phyloP scores from a whole-genome alignment of 1,140 invertebrate species.

The Macrobrachium nipponense region DNA sequence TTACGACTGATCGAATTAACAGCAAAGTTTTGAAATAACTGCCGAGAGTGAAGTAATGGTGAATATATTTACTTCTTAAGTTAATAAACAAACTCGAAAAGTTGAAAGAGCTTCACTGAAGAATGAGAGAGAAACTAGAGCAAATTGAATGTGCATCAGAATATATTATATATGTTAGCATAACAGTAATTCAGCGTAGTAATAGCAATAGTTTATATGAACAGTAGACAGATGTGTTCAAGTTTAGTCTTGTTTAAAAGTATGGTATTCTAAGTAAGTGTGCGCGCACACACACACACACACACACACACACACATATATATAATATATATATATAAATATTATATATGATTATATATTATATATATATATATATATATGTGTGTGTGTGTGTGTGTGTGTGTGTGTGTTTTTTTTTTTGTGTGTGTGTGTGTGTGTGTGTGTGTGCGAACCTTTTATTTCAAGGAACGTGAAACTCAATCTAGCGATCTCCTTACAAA shows the following conservation, averaged over 20 bases:
- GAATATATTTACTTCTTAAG: too few relatives aligned
- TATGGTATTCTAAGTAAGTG: too few relatives aligned
- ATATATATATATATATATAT: slow-evolving; percentile 2
- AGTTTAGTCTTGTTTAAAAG: too few relatives aligned
- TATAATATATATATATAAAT: slow-evolving; percentile 6
- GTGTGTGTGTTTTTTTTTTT: not conserved
- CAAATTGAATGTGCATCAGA: not conserved
- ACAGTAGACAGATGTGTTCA: not conserved
- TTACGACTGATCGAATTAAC: too few relatives aligned
- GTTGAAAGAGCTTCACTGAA: too few relatives aligned
- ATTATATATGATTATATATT: not conserved
- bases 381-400: not conserved
- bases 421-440: not conserved
- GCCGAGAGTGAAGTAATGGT: too few relatives aligned
- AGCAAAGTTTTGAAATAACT: too few relatives aligned
- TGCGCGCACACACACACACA: too few relatives aligned
- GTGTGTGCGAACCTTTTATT: not conserved
- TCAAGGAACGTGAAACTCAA: too few relatives aligned
- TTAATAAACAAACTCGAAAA: too few relatives aligned
- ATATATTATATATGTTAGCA: too few relatives aligned
- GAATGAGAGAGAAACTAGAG: not conserved
- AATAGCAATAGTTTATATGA: not conserved
- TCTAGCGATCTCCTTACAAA: too few relatives aligned
- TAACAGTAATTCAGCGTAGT: not conserved
- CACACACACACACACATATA: not conserved